These are phyloP conservation scores for Cepaea hortensis DNA, from an alignment of 2,888 invertebrate species.

Conservation along the genomic window DNA sequence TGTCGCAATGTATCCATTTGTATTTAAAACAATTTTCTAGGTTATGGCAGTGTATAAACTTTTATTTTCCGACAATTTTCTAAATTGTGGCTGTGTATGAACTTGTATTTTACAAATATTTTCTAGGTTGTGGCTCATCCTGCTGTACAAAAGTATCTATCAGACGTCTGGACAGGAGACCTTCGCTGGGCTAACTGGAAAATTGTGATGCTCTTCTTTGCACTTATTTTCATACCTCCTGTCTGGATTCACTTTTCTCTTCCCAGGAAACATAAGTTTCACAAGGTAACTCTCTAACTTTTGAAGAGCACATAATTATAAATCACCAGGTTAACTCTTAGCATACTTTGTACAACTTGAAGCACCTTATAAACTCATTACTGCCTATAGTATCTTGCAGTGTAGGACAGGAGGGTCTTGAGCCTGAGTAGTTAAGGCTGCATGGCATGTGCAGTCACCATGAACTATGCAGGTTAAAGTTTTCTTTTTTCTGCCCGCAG, in stretches of 20 bases:
- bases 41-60: background rate
- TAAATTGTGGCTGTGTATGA: constrained; percentile 80
- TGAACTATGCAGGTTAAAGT: no score
- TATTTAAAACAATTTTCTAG: background rate
- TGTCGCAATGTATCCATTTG: no score
- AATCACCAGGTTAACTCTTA: no score
- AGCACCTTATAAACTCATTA: no score
- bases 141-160: constrained; percentile 94
- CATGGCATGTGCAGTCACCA: no score
- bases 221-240: constrained; percentile 92
- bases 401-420: no score
- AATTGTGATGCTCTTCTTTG: constrained; percentile 88
- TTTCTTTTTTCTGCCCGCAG: no score
- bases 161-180: constrained; percentile 97
- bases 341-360: no score
- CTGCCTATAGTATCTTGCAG: no score
- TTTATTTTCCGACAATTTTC: background rate
- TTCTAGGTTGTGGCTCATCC: constrained; percentile 87
- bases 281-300: constrained; percentile 80
- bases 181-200: constrained; percentile 97
- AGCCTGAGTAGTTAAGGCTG: no score
- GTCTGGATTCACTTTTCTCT: constrained; percentile 97
- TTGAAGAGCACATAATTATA: background rate
- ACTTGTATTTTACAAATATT: background rate
- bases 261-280: constrained; percentile 94